Evolutionary conservation across 2,888 invertebrate genomes (phyloP), one percentile per base, ranked within the genome.

Genomic region (Caenorhabditis sulstoni): DNA sequence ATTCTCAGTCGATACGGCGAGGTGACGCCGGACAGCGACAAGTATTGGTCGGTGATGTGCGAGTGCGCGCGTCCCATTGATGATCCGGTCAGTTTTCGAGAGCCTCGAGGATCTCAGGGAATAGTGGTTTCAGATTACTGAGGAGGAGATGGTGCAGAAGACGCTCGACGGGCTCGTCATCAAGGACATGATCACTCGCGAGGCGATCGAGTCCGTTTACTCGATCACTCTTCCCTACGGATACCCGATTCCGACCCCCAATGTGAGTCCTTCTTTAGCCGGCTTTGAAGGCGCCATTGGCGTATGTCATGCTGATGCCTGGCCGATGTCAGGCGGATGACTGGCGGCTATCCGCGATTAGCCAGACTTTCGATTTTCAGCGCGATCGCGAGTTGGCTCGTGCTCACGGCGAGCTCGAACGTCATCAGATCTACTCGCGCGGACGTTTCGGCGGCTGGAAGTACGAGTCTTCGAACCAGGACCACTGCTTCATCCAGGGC

Each of bases 401-500:
- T 37, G 88, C 87, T 4, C 89, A 89, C 64, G 73, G 77, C 37
- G 87, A 85, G 39, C 82, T 89, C 52, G 89, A 89, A 66, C 81
- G 81, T 49, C 67, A 87, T 58, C 53, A 57, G 16, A 90, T 90
- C 66, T 90, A 88, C 78, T 87, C 87, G 12, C 78, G 90, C 47
- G 90, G 90, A 37, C 84, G 90, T 52, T 90, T 90, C 76, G 90
- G 90, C 18, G 89, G 89, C 55, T 88, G 88, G 88, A 88, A 88
- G 62, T 88, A 88, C 71, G 89, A 87, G 78, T 66, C 82, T 0
- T 83, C 83, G 23, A 85, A 85, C 64, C 84, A 84, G 62, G 90
- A 90, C n/a, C 89, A 91, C 81, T 91, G 91, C 75, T 87, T 91
- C 75, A 90, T 89, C 52, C 90, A 89, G 73, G 88, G 83, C 49